Percentiles rank a stretch among this genome's conserved stretches.
Conservation (phyloP, 2,113 vertebrate genomes). For the Proteles cristata region DNA sequence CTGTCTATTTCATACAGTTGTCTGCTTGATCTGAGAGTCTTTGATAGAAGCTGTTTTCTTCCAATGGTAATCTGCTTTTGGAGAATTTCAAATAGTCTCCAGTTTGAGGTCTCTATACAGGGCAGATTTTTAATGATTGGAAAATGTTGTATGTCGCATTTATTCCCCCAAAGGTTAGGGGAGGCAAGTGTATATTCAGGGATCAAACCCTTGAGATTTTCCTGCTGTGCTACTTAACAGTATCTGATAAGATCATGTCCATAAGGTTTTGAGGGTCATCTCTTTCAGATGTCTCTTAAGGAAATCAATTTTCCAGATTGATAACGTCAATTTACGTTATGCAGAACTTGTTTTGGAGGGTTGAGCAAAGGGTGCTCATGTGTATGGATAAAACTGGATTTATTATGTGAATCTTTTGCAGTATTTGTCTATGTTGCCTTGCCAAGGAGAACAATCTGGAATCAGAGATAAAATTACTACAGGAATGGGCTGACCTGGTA, state of each 20-base stretch:
- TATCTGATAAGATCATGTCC: background rate
- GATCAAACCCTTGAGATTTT: background rate
- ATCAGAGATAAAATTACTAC: background rate
- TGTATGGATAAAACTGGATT: background rate
- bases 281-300: background rate
- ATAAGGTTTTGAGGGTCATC: background rate
- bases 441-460: background rate
- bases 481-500: background rate
- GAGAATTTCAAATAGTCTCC: background rate
- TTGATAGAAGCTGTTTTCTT: background rate
- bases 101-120: background rate
- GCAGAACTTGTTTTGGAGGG: background rate
- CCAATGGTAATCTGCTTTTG: background rate
- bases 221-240: background rate
- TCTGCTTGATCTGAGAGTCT: background rate
- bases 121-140: background rate
- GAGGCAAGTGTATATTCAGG: background rate
- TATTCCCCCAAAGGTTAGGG: background rate
- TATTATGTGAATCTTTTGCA: background rate
- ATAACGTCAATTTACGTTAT: background rate
- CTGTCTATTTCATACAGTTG: rapidly evolving
- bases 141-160: background rate
- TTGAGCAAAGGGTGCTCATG: background rate
- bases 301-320: background rate
- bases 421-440: background rate